Conservation (phyloP, 92 coral and sea anemone species). For the Epizoanthus stellaris region DNA sequence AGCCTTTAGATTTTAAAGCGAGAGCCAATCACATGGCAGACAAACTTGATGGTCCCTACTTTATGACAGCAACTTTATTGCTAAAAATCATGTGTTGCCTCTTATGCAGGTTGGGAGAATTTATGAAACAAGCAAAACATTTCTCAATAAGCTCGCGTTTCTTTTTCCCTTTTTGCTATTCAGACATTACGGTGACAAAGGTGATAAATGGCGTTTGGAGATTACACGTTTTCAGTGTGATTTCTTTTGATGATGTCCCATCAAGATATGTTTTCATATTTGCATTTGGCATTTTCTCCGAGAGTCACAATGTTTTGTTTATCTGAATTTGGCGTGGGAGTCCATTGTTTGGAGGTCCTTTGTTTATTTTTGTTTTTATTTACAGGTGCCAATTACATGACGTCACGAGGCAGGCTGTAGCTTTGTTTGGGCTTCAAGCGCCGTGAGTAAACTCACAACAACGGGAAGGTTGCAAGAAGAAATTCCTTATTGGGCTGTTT, state of each 20-base stretch:
- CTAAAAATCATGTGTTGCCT: conserved; percentile 86
- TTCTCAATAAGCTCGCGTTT: conserved; percentile 21
- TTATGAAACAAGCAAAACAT: conserved; percentile 13
- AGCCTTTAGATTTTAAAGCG: conserved; percentile 58
- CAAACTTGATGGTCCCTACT: conserved; percentile 72
- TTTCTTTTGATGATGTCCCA: neutral
- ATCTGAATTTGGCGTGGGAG: conserved; percentile 89
- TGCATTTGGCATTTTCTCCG: conserved; percentile 49
- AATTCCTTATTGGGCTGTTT: conserved; percentile 47
- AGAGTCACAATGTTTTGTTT: conserved; percentile 75
- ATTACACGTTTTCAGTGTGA: neutral
- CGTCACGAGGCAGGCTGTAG: conserved; percentile 94
- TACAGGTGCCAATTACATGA: conserved; percentile 99
- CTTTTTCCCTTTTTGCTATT: neutral
- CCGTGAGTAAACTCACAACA: conserved; percentile 83
- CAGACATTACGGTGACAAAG: neutral
- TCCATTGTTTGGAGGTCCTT: conserved; percentile 78
- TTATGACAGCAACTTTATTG: conserved; percentile 71
- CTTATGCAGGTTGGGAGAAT: conserved; percentile 77
- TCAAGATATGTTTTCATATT: neutral
- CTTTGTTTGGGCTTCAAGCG: conserved; percentile 88
- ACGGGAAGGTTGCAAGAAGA: conserved; percentile 67
- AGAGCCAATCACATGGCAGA: conserved; percentile 72
- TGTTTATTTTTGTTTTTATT: conserved; percentile 99
- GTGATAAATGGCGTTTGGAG: neutral